Evolutionary conservation across 2,113 vertebrate genomes (phyloP).

Genomic region (Jacana jacana): DNA sequence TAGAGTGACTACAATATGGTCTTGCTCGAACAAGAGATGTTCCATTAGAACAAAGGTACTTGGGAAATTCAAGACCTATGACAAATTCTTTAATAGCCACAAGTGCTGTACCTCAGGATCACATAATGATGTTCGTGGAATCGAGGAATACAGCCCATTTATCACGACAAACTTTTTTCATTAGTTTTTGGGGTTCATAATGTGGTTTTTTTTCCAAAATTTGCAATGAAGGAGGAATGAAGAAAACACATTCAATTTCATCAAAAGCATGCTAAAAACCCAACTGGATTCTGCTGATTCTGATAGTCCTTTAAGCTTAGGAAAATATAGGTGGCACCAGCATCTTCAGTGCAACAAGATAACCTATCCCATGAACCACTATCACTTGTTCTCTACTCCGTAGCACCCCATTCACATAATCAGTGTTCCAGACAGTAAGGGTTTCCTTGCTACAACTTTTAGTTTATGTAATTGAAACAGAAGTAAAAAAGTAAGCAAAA

Average conservation of each 20-base stretch:
- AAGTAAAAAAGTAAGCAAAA: background rate
- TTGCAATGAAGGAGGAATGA: background rate
- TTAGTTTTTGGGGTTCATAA: too few species aligned
- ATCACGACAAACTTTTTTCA: rapidly evolving
- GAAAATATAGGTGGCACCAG: rapidly evolving
- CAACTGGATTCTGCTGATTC: background rate
- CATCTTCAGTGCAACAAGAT: background rate
- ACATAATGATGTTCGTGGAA: background rate
- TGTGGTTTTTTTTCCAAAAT: background rate
- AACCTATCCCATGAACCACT: rapidly evolving
- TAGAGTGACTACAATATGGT: background rate
- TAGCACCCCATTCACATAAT: background rate
- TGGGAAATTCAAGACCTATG: background rate
- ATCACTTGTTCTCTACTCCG: background rate
- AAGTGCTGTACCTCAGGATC: background rate
- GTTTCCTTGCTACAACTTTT: background rate
- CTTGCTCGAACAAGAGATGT: background rate
- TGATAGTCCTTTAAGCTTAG: background rate
- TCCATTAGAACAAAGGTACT: background rate
- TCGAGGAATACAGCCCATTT: background rate
- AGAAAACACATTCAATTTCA: background rate
- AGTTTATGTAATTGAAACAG: background rate
- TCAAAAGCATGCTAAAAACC: background rate
- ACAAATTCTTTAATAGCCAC: background rate
- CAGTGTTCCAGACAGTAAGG: background rate